A percentile compares a stretch with the other conserved stretches of the same genome.
phyloP scores from a whole-genome alignment of 2,113 vertebrate species.

The Dicaeum eximium region DNA sequence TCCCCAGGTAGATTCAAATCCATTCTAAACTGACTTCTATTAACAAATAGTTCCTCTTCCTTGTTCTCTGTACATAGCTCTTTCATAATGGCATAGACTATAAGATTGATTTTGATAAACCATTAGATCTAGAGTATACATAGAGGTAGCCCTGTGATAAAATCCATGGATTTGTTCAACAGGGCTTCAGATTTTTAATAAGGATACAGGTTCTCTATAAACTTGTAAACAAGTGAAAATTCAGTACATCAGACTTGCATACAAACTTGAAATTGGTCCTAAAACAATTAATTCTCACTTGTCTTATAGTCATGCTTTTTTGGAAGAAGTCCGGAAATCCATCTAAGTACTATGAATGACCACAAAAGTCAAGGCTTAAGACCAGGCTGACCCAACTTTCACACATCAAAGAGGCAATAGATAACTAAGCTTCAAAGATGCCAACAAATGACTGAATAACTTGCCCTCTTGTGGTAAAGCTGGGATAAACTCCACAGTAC shows the following conservation, averaged over 20 bases:
- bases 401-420: not conserved
- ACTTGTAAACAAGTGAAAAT: not conserved
- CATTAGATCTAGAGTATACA: not conserved
- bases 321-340: not conserved
- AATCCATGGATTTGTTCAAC: not conserved
- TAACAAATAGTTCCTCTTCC: not conserved
- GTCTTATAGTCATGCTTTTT: not conserved
- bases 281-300: not conserved
- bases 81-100: not conserved
- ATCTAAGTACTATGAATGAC: not conserved
- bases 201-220: not conserved
- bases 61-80: not conserved
- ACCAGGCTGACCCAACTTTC: not conserved
- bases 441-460: not conserved
- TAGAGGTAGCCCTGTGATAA: not conserved
- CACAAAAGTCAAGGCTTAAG: not conserved
- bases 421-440: not conserved
- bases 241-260: not conserved
- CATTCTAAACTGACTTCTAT: not conserved
- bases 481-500: not conserved
- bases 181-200: not conserved
- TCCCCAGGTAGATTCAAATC: not conserved
- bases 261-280: not conserved
- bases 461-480: not conserved
- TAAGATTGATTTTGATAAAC: not conserved